Percentiles rank a stretch among this genome's conserved stretches.
Conservation (phyloP, 1,140 invertebrate species). For the Carposina sasakii region DNA sequence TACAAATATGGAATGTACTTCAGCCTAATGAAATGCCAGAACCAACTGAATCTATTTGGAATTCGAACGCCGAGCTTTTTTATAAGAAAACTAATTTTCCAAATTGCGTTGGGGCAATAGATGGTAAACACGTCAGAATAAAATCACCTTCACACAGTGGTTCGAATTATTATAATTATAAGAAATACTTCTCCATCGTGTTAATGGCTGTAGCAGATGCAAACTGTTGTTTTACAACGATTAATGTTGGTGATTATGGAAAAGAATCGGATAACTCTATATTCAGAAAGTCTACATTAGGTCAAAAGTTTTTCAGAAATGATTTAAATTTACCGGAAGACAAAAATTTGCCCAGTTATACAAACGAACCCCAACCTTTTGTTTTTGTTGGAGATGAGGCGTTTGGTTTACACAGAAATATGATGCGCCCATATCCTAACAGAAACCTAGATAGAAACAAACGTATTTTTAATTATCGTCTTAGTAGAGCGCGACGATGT, state of each 20-base stretch:
- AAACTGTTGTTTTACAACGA: slow-evolving; percentile 38
- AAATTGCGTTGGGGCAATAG: slow-evolving; percentile 54
- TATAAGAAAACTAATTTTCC: slow-evolving; percentile 25
- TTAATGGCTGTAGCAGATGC: slow-evolving; percentile 52
- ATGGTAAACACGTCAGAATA: slow-evolving; percentile 58
- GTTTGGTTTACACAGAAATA: slow-evolving; percentile 38
- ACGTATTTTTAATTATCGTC: slow-evolving; percentile 51
- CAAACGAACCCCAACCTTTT: slow-evolving; percentile 20
- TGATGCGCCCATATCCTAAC: slow-evolving; percentile 49
- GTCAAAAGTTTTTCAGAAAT: slow-evolving; percentile 24
- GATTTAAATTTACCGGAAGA: slow-evolving; percentile 27
- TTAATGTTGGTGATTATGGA: slow-evolving; percentile 53
- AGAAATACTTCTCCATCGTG: slow-evolving; percentile 56
- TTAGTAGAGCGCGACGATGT: slow-evolving; percentile 47
- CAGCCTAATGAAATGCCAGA: no score
- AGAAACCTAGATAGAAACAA: slow-evolving; percentile 26
- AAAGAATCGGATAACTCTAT: slow-evolving; percentile 40
- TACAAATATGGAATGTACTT: no score
- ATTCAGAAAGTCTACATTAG: slow-evolving; percentile 38
- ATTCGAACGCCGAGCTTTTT: neutral
- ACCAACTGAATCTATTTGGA: no score
- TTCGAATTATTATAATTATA: slow-evolving; percentile 64
- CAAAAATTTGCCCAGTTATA: slow-evolving; percentile 22
- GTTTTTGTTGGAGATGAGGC: slow-evolving; percentile 38
- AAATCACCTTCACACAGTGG: slow-evolving; percentile 40